These are phyloP conservation scores for Mayetiola destructor DNA, from an alignment of 2,888 invertebrate species.

Conservation along the genomic window DNA sequence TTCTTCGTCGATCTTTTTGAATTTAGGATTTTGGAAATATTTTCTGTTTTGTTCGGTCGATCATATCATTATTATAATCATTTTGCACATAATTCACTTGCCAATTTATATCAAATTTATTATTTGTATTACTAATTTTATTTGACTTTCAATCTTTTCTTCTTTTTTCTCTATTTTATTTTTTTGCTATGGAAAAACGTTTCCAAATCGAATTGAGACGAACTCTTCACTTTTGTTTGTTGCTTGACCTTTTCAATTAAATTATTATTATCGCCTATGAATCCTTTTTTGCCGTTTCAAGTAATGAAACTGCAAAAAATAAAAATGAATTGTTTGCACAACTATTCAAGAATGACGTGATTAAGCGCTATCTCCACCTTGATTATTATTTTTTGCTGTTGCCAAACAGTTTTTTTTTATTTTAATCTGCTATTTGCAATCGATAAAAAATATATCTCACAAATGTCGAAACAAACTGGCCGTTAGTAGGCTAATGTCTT, in stretches of 20 bases:
- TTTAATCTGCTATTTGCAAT: neutral
- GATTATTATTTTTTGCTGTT: neutral
- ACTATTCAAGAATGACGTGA: neutral
- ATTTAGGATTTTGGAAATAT: neutral
- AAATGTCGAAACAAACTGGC: neutral
- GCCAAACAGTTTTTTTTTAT: neutral
- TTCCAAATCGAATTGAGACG: no score
- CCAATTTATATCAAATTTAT: no score
- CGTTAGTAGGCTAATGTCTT: no score
- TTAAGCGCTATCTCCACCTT: neutral
- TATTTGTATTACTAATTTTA: no score
- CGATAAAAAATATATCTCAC: neutral
- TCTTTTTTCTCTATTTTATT: no score
- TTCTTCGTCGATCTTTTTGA: neutral
- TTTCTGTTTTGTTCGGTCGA: neutral
- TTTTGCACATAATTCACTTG: neutral
- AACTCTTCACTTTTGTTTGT: no score
- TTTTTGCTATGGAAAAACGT: no score
- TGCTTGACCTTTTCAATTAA: no score
- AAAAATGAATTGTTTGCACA: neutral
- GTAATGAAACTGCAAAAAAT: no score
- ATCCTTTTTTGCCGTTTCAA: no score
- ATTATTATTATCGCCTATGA: no score
- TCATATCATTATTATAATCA: neutral
- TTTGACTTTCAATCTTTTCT: no score